A percentile compares a stretch with the other conserved stretches of the same genome.
Evolutionary conservation across 1,140 invertebrate genomes (phyloP).

Genomic region (Nephotettix cincticeps): DNA sequence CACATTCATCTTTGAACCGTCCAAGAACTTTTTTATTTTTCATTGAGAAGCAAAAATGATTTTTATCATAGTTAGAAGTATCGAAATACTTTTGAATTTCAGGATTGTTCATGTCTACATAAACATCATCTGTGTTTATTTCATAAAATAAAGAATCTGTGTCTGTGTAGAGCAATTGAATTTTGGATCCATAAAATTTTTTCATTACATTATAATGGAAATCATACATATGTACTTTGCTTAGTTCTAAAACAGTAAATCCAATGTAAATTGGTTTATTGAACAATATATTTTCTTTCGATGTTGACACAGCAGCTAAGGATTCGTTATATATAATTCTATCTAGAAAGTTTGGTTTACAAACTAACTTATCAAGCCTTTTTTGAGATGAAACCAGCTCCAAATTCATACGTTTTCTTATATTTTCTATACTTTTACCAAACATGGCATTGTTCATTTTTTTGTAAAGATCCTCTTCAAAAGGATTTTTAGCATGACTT

Average conservation of each 20-base stretch:
- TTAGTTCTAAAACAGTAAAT: conserved; percentile 31
- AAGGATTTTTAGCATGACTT: conserved; percentile 40
- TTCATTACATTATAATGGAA: conserved; percentile 34
- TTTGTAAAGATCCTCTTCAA: conserved; percentile 47
- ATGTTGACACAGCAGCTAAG: conserved; percentile 25
- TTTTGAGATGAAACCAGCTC: conserved; percentile 40
- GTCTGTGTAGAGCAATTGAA: conserved; percentile 46
- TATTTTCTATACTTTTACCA: conserved; percentile 46
- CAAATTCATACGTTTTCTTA: conserved; percentile 41
- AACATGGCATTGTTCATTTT: conserved; percentile 46
- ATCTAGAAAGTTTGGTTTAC: conserved; percentile 30
- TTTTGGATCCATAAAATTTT: conserved; percentile 17
- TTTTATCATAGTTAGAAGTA: conserved; percentile 33
- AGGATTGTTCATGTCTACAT: conserved; percentile 29
- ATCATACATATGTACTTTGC: conserved; percentile 35
- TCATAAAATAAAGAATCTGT: conserved; percentile 48
- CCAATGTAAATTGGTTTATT: conserved; percentile 32
- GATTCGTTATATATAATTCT: conserved; percentile 31
- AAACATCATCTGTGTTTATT: conserved; percentile 35
- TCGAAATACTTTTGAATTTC: conserved; percentile 31
- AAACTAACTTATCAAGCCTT: conserved; percentile 35
- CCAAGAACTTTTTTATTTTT: conserved; percentile 50
- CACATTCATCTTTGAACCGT: conserved; percentile 53
- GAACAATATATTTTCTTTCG: conserved; percentile 22
- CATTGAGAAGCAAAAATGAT: conserved; percentile 29